Percentiles rank a stretch among this genome's conserved stretches.
These are phyloP conservation scores for Apantesis nais DNA, from an alignment of 2,888 invertebrate genomes.

Conservation along the genomic window DNA sequence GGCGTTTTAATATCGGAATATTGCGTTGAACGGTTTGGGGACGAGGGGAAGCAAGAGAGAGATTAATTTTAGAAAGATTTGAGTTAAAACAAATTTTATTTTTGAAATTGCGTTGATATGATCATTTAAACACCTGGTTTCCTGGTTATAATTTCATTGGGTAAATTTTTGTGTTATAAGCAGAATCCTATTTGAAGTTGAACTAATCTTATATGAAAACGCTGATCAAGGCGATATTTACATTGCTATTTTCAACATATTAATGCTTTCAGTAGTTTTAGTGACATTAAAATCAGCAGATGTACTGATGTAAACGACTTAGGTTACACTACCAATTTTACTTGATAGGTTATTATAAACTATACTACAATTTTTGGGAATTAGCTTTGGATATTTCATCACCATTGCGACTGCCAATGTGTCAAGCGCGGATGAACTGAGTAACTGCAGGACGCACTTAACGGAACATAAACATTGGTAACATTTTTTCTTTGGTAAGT, in stretches of 20 bases:
- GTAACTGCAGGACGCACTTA: too few species aligned
- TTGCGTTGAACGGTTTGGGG: constrained; percentile 19
- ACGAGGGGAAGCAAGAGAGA: constrained; percentile 13
- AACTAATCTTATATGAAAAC: constrained; percentile 19
- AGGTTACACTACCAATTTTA: too few species aligned
- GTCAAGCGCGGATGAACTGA: too few species aligned
- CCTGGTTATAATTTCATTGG: neutral
- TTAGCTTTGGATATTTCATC: too few species aligned
- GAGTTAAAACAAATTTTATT: neutral
- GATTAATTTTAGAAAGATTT: constrained; percentile 26
- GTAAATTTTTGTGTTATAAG: constrained; percentile 18
- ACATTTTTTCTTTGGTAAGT: too few species aligned
- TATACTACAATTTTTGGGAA: too few species aligned
- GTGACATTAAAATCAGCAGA: too few species aligned
- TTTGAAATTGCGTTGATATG: neutral
- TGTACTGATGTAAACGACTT: too few species aligned
- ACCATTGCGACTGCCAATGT: too few species aligned
- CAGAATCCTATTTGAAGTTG: constrained; percentile 15
- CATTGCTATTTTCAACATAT: neutral
- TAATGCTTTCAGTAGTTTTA: too few species aligned
- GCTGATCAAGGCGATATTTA: constrained; percentile 28
- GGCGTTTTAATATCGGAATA: constrained; percentile 31
- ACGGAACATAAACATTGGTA: too few species aligned
- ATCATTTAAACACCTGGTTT: neutral
- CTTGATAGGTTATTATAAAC: too few species aligned